These are phyloP conservation scores for Cephus cinctus DNA, from an alignment of 1,140 invertebrate species.

Conservation along the genomic window DNA sequence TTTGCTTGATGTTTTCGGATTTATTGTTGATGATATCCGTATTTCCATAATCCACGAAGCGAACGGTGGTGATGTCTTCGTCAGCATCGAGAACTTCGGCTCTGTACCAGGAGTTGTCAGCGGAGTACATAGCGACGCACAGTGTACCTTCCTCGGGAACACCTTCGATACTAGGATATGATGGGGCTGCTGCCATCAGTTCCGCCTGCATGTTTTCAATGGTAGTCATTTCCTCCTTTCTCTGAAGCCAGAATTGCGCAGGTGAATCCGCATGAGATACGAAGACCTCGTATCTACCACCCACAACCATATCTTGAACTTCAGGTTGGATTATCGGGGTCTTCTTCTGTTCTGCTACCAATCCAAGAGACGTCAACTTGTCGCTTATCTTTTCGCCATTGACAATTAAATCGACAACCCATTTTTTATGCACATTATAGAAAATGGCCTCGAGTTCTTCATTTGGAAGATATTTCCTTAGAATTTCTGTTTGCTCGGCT, in stretches of 20 bases:
- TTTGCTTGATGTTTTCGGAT: conserved; percentile 58
- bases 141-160: conserved; percentile 61
- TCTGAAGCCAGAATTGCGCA: conserved; percentile 43
- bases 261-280: conserved; percentile 42
- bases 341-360: conserved; percentile 5
- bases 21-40: conserved; percentile 67
- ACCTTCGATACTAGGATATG: conserved; percentile 54
- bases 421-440: conserved; percentile 37
- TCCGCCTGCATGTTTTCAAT: conserved; percentile 51
- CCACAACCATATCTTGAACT: conserved; percentile 24
- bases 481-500: conserved; percentile 31
- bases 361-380: conserved; percentile 20
- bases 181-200: conserved; percentile 58
- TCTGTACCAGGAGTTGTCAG: conserved; percentile 77
- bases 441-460: conserved; percentile 38
- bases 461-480: conserved; percentile 27
- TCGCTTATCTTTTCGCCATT: conserved; percentile 40
- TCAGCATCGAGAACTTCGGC: conserved; percentile 74
- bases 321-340: not conserved
- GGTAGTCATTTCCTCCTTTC: conserved; percentile 17
- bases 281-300: conserved; percentile 28
- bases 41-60: conserved; percentile 83
- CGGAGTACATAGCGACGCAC: conserved; percentile 72
- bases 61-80: conserved; percentile 68
- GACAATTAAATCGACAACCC: conserved; percentile 37